Evolutionary conservation across 1,140 invertebrate genomes (phyloP), one percentile per base, ranked within the genome.

Genomic region (Drosophila takahashii): DNA sequence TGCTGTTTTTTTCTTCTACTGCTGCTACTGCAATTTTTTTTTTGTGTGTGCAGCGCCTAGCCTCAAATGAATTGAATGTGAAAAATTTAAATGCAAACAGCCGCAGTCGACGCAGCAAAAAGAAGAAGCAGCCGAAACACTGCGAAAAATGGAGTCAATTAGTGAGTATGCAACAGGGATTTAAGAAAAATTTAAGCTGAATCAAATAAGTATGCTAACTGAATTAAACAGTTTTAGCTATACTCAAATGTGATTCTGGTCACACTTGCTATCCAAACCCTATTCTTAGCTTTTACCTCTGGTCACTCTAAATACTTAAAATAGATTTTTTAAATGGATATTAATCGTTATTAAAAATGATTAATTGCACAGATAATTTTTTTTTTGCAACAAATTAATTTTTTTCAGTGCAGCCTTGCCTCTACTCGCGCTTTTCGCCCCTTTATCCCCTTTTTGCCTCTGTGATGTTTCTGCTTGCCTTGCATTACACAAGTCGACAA

Each of bases 1-100:
- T 83, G 79, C 83, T 18, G 52, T 65, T 57, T 64, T 61, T 48
- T 76, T 76, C 72, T 66, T 39, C 53, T 41, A 26, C 58, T 15
- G 34, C 58, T 47, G 62, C 64, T 64, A 51, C 57, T 66, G 62
- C 41, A 39, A 47, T 22, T 16, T 39, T 73, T 65, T 52, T 59
- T 75, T 52, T 76, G 4, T 76, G 44, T 54, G 54, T 78, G 77
- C 64, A 37, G 52, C 71, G 71, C 66, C 84, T 78, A 85, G 83
- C 83, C 83, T 87, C 83, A 87, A 87, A 87, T 89, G 83, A 87
- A 87, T 87, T 87, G 84, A 89, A 87, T 83, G 83, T 87, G 83
- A 87, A 87, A 87, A 87, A 87, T 87, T 87, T 87, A 87, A 87
- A 87, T 87, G 83, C 79, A 87, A 87, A 87, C 83, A 87, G 83